Evolutionary conservation across 64 coral and sea anemone species (phyloP).

Genomic region (Trachythela sp.): DNA sequence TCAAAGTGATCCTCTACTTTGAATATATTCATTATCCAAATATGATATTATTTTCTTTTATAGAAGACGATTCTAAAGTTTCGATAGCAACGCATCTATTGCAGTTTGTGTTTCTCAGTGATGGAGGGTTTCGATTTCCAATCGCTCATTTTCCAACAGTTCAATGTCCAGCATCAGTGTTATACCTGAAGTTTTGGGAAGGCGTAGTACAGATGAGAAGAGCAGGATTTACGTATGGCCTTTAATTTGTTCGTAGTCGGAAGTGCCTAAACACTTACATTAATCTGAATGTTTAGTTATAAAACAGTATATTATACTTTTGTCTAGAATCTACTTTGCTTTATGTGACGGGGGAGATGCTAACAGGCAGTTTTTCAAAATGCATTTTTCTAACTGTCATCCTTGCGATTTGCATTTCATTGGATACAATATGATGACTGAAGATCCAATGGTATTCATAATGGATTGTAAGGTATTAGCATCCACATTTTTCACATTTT

Average conservation of each 20-base stretch:
- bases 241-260: too few species aligned
- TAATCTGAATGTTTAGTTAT: too few species aligned
- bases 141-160: slow-evolving; percentile 37
- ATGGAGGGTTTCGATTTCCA: slow-evolving; percentile 45
- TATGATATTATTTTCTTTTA: not conserved
- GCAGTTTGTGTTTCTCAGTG: slow-evolving; percentile 41
- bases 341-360: slow-evolving; percentile 13
- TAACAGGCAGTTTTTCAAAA: slow-evolving; percentile 22
- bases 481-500: too few species aligned
- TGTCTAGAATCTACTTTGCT: slow-evolving; percentile 3
- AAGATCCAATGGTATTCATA: not conserved
- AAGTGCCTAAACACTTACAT: too few species aligned
- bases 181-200: slow-evolving; percentile 41
- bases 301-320: too few species aligned
- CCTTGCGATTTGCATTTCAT: slow-evolving; percentile 11
- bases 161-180: slow-evolving; percentile 28
- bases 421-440: slow-evolving; percentile 12
- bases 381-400: slow-evolving; percentile 12
- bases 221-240: slow-evolving; percentile 39
- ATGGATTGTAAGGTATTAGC: slow-evolving; percentile 28
- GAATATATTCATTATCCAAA: too few species aligned
- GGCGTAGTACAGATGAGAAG: slow-evolving; percentile 27
- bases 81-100: slow-evolving; percentile 24
- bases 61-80: not conserved
- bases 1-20: too few species aligned